Conservation (phyloP, 2,113 vertebrate genomes). For the Alligator sinensis region DNA sequence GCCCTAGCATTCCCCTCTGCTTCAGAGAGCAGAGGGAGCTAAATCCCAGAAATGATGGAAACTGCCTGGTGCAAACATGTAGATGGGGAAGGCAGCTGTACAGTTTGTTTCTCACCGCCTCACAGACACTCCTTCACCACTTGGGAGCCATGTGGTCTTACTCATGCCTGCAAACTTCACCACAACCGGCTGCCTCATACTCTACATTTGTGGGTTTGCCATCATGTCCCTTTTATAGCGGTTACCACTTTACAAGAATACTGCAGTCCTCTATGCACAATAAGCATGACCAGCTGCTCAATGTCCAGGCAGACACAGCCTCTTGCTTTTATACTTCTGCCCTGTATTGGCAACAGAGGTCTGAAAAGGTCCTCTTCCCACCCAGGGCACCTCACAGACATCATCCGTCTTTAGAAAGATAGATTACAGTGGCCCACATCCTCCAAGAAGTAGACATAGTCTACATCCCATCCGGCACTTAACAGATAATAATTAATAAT, state of each 20-base stretch:
- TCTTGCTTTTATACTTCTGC: not conserved
- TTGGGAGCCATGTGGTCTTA: not conserved
- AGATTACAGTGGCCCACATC: not conserved
- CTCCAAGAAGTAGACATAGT: not conserved
- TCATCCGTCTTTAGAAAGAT: not conserved
- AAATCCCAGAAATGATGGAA: not conserved
- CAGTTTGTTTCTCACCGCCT: not conserved
- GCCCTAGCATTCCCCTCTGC: fast-evolving
- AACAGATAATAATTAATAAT: not conserved
- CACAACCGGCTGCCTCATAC: not conserved
- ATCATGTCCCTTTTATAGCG: not conserved
- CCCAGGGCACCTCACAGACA: not conserved
- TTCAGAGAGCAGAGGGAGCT: not conserved
- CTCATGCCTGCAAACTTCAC: not conserved
- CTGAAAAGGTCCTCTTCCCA: too few species aligned
- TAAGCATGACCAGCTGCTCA: not conserved
- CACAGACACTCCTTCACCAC: not conserved
- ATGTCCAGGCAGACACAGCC: not conserved
- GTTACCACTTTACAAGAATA: not conserved
- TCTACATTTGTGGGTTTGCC: not conserved
- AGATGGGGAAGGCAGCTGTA: not conserved
- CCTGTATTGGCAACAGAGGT: not conserved
- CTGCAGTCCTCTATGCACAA: not conserved
- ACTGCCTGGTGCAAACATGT: not conserved
- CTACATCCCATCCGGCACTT: not conserved